Base-by-base conservation (phyloP, 2,797 vertebrate species). In the Neostethus bicornis region DNA sequence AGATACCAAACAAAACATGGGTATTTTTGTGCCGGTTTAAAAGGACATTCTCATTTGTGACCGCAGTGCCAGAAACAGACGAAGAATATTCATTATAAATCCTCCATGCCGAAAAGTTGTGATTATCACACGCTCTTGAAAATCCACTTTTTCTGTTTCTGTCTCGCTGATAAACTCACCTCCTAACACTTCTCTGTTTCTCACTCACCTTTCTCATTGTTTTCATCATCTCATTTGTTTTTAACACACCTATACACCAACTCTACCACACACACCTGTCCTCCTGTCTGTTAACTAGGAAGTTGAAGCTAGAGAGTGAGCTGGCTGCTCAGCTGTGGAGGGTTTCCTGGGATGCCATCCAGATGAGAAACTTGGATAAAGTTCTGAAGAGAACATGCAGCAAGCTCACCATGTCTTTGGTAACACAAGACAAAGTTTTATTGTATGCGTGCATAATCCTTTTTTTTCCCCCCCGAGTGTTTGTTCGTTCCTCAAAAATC, bases 301-400 rank as follows among this genome's bases (percentile, higher is more conserved):
- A 94, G 87, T 81, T 96, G 81, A 94, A 91, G 85, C 73, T 97
- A 81, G 95, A 97, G 86, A 96, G 93, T n/a, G 95, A 97, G 70
- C 77, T 97, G 76, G 91, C 90, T 0, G 93, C 95, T 0, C 93
- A 96, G 89, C 86, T 96, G 65, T 97, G 95, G 95, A 85, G 95
- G 0, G 83, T 96, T 11, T 90, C 76, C 2, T 97, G 95, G 95
- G 95, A 95, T 26, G 91, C 96, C 11, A 61, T 97, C 39, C 93
- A 96, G 85, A 92, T 94, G 58, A 93, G 92, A 55, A 93, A 93
- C 84, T 47, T 94, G 52, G 95, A 96, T 51, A 94, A 94, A 52
- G 87, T 90, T 0, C 84, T 96, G 24, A 81, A 90, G 41, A 92
- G 90, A 5, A 50, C 93, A 0, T 95, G 95, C 66, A 96, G 95